A percentile compares a stretch with the other conserved stretches of the same genome.
These are phyloP conservation scores for Xylota segnis DNA, from an alignment of 2,888 invertebrate species.

Conservation along the genomic window DNA sequence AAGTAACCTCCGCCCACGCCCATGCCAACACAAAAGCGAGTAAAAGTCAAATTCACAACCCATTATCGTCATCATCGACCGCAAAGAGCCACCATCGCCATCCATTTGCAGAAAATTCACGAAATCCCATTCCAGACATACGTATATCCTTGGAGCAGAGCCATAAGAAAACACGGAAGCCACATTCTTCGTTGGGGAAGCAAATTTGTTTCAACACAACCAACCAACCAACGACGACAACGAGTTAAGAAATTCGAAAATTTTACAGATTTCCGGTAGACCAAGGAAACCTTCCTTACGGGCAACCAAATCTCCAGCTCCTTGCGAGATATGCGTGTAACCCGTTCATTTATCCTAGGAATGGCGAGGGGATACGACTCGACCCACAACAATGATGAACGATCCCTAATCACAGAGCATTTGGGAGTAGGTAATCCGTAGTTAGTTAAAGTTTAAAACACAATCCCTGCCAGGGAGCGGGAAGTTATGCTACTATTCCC, in stretches of 20 bases:
- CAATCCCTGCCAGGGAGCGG: slow-evolving; percentile 54
- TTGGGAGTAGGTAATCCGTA: slow-evolving; percentile 76
- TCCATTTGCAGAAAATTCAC: slow-evolving; percentile 52
- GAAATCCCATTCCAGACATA: slow-evolving; percentile 28
- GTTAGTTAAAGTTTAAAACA: slow-evolving; percentile 75
- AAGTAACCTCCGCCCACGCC: background rate
- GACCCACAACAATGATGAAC: slow-evolving; percentile 75
- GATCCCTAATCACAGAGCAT: slow-evolving; percentile 75
- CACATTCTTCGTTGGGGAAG: slow-evolving; percentile 50
- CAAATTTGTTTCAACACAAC: slow-evolving; percentile 72
- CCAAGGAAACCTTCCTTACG: slow-evolving; percentile 72
- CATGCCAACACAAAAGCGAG: slow-evolving; percentile 13
- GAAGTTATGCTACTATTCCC: no score
- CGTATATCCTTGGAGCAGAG: slow-evolving; percentile 37
- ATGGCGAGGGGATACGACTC: slow-evolving; percentile 2
- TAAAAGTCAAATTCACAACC: slow-evolving; percentile 74
- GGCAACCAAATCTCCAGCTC: slow-evolving; percentile 30
- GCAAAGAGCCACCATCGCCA: slow-evolving; percentile 62
- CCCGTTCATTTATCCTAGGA: slow-evolving; percentile 69
- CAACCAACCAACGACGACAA: slow-evolving; percentile 21
- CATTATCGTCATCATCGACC: slow-evolving; percentile 77
- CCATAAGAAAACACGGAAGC: slow-evolving; percentile 69
- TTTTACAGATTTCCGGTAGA: slow-evolving; percentile 76
- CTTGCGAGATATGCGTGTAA: slow-evolving; percentile 69
- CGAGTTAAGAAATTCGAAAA: slow-evolving; percentile 71